Evolutionary conservation across 2,888 invertebrate genomes (phyloP).

Genomic region (Hydraecia micacea): DNA sequence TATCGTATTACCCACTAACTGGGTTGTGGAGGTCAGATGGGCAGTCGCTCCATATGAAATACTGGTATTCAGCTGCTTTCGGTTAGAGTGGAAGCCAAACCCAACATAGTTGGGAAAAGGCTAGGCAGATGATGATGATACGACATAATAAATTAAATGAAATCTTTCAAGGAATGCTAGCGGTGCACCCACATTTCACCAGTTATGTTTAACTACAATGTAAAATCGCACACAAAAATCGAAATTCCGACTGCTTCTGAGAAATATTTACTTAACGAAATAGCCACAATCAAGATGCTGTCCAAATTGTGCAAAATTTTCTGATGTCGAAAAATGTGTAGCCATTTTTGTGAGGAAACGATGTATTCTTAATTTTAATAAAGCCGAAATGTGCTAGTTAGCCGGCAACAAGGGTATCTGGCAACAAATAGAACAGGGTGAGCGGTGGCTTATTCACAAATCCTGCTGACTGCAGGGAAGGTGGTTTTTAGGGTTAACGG

Average conservation of each 20-base stretch:
- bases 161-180: neutral
- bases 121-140: too few relatives aligned
- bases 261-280: neutral
- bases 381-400: slow-evolving; percentile 73
- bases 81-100: too few relatives aligned
- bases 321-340: slow-evolving; percentile 14
- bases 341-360: slow-evolving; percentile 41
- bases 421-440: slow-evolving; percentile 83
- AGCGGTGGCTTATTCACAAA: slow-evolving; percentile 85
- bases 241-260: neutral
- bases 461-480: slow-evolving; percentile 82
- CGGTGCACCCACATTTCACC: neutral
- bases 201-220: neutral
- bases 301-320: slow-evolving; percentile 7
- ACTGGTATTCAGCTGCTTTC: too few relatives aligned
- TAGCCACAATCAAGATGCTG: slow-evolving; percentile 3
- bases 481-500: slow-evolving; percentile 64
- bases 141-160: neutral
- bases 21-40: too few relatives aligned
- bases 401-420: slow-evolving; percentile 76
- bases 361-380: slow-evolving; percentile 74
- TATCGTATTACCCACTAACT: too few relatives aligned
- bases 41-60: too few relatives aligned
- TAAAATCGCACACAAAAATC: neutral
- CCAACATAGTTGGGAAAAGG: too few relatives aligned